Conservation (phyloP, 2,113 vertebrate species). For the Sclerurus mexicanus region DNA sequence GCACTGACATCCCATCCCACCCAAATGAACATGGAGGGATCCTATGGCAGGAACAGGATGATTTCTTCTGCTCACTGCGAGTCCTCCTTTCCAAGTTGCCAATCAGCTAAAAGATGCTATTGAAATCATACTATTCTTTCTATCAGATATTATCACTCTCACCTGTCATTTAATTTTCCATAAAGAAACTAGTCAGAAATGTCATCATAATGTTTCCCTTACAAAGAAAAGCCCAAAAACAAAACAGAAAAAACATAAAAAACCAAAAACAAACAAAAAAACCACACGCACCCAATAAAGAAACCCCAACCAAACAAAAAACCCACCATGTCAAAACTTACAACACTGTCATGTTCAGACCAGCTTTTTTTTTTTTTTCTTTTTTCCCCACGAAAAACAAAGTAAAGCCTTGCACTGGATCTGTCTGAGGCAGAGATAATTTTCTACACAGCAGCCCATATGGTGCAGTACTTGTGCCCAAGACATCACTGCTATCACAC, state of each 20-base stretch:
- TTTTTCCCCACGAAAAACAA: fast-evolving
- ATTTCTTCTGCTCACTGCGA: neutral
- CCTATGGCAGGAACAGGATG: neutral
- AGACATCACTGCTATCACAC: fast-evolving
- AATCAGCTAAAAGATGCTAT: neutral
- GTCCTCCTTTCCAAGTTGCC: neutral
- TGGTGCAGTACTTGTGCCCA: too few species aligned
- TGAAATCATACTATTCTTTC: neutral
- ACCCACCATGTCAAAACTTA: neutral
- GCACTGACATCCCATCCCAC: neutral
- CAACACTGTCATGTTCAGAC: neutral
- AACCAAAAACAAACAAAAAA: neutral
- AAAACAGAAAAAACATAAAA: neutral
- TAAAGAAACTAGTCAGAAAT: neutral
- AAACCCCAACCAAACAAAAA: too few species aligned
- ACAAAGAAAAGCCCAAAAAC: neutral
- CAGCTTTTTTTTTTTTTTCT: neutral
- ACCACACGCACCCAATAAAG: neutral
- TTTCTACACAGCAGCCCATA: neutral
- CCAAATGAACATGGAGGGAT: neutral
- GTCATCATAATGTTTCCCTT: neutral
- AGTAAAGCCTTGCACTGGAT: neutral
- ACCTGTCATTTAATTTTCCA: neutral
- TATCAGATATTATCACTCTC: neutral
- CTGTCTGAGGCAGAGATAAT: neutral